phyloP scores from a whole-genome alignment of 2,888 invertebrate species.

The Drosophila hamatofila region DNA sequence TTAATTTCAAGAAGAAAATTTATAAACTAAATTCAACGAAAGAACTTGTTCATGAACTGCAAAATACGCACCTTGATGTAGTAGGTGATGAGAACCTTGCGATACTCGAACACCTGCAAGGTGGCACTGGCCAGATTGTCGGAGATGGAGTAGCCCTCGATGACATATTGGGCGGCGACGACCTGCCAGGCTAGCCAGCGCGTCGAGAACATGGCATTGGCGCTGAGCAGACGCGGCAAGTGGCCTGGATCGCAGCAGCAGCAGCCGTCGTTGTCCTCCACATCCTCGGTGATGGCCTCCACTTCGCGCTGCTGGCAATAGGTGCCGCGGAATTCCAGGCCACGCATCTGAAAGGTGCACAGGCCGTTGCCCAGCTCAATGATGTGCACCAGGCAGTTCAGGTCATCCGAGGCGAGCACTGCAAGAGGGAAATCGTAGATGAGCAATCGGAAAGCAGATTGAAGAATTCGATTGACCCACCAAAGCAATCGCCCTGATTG shows the following conservation, averaged over 20 bases:
- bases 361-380: constrained; percentile 99
- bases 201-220: constrained; percentile 98
- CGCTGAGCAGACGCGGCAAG: constrained; percentile 94
- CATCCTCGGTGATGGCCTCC: constrained; percentile 97
- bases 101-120: constrained; percentile 98
- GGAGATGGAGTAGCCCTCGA: constrained; percentile 99
- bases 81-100: constrained; percentile 98
- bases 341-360: constrained; percentile 98
- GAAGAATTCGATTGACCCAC: constrained; percentile 80
- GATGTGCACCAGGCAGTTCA: constrained; percentile 99
- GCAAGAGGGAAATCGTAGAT: neutral
- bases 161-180: constrained; percentile 97
- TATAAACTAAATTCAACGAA: neutral
- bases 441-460: neutral
- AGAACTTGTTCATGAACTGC: neutral
- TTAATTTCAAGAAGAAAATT: neutral
- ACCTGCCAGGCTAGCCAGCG: constrained; percentile 99
- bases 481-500: constrained; percentile 97
- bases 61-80: constrained; percentile 93
- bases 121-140: constrained; percentile 99
- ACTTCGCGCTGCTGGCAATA: constrained; percentile 99
- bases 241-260: constrained; percentile 97
- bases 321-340: constrained; percentile 98
- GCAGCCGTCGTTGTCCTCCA: constrained; percentile 97
- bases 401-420: constrained; percentile 98